Percentiles rank a stretch among this genome's conserved stretches.
These are phyloP conservation scores for Trididemnum miniatum DNA, from an alignment of 23 tunicate species.

Conservation along the genomic window DNA sequence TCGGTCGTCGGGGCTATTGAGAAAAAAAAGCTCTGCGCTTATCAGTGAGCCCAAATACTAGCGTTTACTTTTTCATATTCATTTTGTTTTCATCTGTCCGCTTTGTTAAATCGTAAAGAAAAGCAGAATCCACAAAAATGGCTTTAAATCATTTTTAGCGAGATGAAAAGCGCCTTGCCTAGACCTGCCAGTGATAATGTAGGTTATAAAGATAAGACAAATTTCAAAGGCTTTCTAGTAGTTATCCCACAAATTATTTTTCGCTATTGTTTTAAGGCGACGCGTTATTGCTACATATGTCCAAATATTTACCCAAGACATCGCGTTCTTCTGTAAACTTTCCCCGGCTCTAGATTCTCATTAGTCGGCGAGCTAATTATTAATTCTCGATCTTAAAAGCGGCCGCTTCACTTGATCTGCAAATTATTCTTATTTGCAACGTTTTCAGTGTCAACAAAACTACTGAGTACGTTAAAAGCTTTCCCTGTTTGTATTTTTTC, in stretches of 20 bases:
- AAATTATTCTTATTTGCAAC: conserved; percentile 13
- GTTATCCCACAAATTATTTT: not conserved
- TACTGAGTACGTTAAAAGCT: not conserved
- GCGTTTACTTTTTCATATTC: too few species aligned
- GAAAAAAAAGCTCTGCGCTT: too few species aligned
- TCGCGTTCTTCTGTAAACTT: conserved; percentile 24
- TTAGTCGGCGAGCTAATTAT: conserved; percentile 55
- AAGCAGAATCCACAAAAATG: too few species aligned
- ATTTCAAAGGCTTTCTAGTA: not conserved
- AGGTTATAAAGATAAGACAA: not conserved
- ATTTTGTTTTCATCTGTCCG: too few species aligned
- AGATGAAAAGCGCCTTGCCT: not conserved
- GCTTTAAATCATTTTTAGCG: too few species aligned
- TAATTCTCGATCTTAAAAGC: conserved; percentile 65
- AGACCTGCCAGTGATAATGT: not conserved
- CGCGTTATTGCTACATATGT: conserved; percentile 26
- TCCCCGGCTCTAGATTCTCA: conserved; percentile 12
- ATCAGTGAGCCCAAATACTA: too few species aligned
- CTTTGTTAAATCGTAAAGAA: too few species aligned
- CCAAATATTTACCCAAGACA: conserved; percentile 11
- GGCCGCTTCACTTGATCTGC: conserved; percentile 30
- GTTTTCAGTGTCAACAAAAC: not conserved
- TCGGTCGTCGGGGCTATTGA: too few species aligned
- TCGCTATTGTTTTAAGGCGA: not conserved
- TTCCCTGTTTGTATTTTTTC: not conserved